These are phyloP conservation scores for Cephus rjabovi DNA, from an alignment of 2,888 invertebrate species.

Conservation along the genomic window DNA sequence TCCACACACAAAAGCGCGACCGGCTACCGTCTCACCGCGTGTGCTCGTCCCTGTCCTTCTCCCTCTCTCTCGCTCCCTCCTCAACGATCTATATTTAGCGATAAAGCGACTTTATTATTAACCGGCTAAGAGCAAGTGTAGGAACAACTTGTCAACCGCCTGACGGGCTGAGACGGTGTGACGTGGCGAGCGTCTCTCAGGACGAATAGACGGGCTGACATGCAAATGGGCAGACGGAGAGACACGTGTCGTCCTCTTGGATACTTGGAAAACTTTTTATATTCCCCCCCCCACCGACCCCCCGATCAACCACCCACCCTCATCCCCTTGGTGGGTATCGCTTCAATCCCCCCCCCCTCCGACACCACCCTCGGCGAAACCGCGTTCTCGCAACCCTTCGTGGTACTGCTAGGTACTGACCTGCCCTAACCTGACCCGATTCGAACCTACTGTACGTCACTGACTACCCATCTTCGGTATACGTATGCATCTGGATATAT, in stretches of 20 bases:
- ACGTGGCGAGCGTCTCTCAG: slow-evolving; percentile 23
- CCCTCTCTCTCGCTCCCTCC: neutral
- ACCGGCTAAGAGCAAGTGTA: slow-evolving; percentile 4
- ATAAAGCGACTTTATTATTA: slow-evolving; percentile 7
- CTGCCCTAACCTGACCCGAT: neutral
- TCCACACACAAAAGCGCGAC: neutral
- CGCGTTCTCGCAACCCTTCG: neutral
- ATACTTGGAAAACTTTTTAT: neutral
- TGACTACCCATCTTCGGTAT: neutral
- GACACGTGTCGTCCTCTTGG: slow-evolving; percentile 16
- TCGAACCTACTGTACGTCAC: neutral
- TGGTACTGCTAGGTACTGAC: neutral
- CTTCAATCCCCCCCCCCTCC: neutral
- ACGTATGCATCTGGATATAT: neutral
- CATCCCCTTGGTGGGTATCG: neutral
- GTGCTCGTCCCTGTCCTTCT: neutral
- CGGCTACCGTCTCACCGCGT: neutral
- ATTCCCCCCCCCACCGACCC: neutral
- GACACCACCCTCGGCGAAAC: neutral
- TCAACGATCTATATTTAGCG: neutral
- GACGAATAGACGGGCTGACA: slow-evolving; percentile 24
- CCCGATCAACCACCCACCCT: neutral
- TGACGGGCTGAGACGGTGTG: neutral
- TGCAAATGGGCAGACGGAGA: neutral
- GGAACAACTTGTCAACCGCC: slow-evolving; percentile 15